Conservation (phyloP, 1,140 invertebrate species). For the Drosophila athabasca region DNA sequence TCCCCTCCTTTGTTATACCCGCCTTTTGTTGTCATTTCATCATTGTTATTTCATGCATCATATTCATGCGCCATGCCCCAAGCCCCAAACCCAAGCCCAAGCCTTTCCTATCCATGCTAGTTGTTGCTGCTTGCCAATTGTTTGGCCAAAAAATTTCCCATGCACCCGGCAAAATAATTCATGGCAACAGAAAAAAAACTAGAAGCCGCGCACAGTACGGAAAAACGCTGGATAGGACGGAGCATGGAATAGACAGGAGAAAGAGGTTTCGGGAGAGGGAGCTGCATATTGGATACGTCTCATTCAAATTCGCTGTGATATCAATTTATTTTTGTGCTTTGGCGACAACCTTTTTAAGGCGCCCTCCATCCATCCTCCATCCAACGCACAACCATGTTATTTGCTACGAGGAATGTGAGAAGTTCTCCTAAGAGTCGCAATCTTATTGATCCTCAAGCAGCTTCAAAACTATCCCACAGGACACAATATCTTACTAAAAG, state of each 20-base stretch:
- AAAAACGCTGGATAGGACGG: too few species aligned
- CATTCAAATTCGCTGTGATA: conserved; percentile 70
- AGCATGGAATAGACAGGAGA: not conserved
- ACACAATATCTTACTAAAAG: too few species aligned
- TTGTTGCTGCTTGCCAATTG: conserved; percentile 59
- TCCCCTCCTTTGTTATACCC: conserved; percentile 67
- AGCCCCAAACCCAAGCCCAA: not conserved
- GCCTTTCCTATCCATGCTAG: conserved; percentile 9
- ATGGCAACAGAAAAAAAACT: conserved; percentile 50
- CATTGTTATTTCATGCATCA: conserved; percentile 82
- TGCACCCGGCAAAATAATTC: conserved; percentile 72
- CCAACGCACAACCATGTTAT: not conserved
- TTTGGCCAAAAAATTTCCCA: conserved; percentile 71
- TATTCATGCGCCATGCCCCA: conserved; percentile 49
- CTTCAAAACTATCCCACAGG: too few species aligned
- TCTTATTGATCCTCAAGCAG: not conserved
- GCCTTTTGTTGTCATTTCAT: conserved; percentile 82
- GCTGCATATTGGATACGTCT: conserved; percentile 47
- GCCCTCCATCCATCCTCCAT: too few species aligned
- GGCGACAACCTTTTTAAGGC: conserved; percentile 30
- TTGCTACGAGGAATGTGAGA: too few species aligned
- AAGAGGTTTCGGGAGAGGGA: not conserved
- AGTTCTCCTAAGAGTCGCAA: not conserved
- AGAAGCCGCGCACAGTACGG: not conserved
- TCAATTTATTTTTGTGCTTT: conserved; percentile 75